Conservation (phyloP, 2,888 invertebrate genomes). For the Drosophila anomalata region DNA sequence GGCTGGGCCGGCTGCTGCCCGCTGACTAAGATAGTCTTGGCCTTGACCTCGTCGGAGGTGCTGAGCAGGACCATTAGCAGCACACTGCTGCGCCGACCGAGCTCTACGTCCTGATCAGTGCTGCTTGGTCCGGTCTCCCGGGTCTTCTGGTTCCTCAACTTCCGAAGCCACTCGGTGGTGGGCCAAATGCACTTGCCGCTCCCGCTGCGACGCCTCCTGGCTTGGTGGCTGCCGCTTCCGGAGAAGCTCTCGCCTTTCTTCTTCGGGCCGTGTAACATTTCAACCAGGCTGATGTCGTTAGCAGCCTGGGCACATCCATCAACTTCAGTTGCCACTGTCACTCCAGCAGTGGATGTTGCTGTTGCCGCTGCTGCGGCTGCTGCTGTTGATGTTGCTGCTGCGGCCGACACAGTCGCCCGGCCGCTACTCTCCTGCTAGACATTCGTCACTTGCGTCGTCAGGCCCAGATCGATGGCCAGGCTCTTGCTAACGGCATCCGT, state of each 20-base stretch:
- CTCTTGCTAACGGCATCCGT: conserved; percentile 77
- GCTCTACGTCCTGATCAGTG: conserved; percentile 15
- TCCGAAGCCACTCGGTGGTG: conserved; percentile 71
- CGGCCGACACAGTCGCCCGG: conserved; percentile 38
- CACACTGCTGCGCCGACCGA: conserved; percentile 59
- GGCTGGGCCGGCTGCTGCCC: conserved; percentile 54
- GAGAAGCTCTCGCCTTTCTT: not conserved
- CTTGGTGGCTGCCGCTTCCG: not conserved
- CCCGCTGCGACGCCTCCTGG: conserved; percentile 60
- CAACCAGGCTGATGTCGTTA: conserved; percentile 72
- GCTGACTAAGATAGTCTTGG: conserved; percentile 69
- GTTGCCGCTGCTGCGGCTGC: conserved; percentile 31
- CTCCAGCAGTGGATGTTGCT: conserved; percentile 17
- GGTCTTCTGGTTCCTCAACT: conserved; percentile 57
- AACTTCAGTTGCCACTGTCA: conserved; percentile 49
- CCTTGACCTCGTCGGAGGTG: conserved; percentile 63
- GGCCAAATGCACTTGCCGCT: conserved; percentile 69
- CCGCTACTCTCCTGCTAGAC: conserved; percentile 82
- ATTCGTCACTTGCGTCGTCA: conserved; percentile 84
- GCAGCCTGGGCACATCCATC: conserved; percentile 64
- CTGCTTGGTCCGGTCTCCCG: not conserved
- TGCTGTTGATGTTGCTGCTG: conserved; percentile 53
- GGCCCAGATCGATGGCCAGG: conserved; percentile 73
- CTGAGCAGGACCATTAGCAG: conserved; percentile 68
- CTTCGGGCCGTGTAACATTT: conserved; percentile 52